A percentile compares a stretch with the other conserved stretches of the same genome.
Conservation (phyloP, 2,113 vertebrate species). For the Leptocoma aspasia region DNA sequence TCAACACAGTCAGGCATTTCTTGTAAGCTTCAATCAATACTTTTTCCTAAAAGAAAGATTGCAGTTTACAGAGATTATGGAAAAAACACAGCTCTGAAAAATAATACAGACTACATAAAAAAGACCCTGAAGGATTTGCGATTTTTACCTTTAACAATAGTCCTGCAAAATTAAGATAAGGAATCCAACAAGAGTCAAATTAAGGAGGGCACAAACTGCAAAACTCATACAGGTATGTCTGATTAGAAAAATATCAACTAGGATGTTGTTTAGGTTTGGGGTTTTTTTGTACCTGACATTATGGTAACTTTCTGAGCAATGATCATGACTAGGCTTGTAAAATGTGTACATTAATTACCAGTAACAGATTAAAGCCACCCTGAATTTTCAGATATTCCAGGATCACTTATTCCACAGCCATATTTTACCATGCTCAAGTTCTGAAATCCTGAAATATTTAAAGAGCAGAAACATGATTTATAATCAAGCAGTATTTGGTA, state of each 20-base stretch:
- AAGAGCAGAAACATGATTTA: background rate
- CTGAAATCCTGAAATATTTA: background rate
- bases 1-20: conserved; percentile 87
- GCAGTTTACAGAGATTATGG: background rate
- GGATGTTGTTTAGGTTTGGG: background rate
- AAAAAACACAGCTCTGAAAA: background rate
- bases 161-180: background rate
- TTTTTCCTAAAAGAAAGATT: conserved; percentile 79
- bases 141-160: background rate
- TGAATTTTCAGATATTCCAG: background rate
- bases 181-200: background rate
- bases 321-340: background rate
- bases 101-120: background rate
- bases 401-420: background rate
- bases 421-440: background rate
- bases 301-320: background rate
- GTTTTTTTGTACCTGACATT: background rate
- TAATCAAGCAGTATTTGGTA: background rate
- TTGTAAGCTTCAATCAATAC: conserved; percentile 94
- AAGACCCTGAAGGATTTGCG: background rate
- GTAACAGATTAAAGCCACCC: background rate
- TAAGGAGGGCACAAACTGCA: background rate
- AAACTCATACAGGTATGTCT: background rate
- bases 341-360: background rate
- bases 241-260: background rate